Evolutionary conservation across 2,888 invertebrate species (phyloP).

Genomic region (Furcula furcula): DNA sequence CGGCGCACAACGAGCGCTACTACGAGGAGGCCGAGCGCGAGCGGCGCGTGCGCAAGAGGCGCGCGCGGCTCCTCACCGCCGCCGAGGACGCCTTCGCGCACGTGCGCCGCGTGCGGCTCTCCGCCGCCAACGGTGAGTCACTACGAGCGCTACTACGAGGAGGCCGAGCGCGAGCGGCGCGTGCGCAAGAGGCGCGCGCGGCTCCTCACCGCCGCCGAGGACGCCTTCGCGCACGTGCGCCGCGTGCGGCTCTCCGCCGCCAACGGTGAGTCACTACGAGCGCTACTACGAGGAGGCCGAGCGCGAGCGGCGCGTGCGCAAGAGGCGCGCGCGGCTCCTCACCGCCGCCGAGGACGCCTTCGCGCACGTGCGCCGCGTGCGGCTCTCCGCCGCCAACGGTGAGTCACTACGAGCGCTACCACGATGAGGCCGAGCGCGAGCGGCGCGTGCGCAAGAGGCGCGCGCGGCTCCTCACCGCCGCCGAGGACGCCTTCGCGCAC

Average conservation of each 20-base stretch:
- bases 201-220: conserved; percentile 96
- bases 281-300: conserved; percentile 99
- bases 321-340: conserved; percentile 93
- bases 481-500: conserved; percentile 99
- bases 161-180: conserved; percentile 96
- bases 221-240: conserved; percentile 98
- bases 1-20: conserved; percentile 98
- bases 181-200: conserved; percentile 95
- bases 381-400: conserved; percentile 61
- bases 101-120: conserved; percentile 88
- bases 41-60: conserved; percentile 93
- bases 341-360: conserved; percentile 99
- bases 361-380: conserved; percentile 95
- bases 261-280: conserved; percentile 90
- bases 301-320: conserved; percentile 95
- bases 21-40: conserved; percentile 99
- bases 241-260: conserved; percentile 81
- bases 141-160: conserved; percentile 98
- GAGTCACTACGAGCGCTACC: conserved; percentile 96
- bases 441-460: conserved; percentile 94
- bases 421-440: conserved; percentile 98
- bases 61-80: conserved; percentile 94
- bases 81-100: conserved; percentile 99
- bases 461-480: conserved; percentile 94
- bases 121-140: conserved; percentile 79